Percentiles rank a stretch among this genome's conserved stretches.
Evolutionary conservation across 1,140 invertebrate species (phyloP).

Genomic region (Zaprionus davidi): DNA sequence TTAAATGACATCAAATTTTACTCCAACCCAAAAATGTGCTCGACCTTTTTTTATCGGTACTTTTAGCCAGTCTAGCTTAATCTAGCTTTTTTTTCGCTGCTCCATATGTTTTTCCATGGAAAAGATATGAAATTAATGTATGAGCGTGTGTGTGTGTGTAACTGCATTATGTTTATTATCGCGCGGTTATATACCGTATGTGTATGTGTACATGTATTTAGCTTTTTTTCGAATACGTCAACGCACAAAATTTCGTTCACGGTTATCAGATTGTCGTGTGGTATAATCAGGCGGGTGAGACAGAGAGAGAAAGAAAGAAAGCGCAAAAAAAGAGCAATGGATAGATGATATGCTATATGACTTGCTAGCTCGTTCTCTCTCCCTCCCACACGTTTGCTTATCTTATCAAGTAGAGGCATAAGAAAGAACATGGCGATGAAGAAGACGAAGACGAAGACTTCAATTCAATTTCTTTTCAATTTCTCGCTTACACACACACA

Average conservation of each 20-base stretch:
- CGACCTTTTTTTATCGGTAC: neutral
- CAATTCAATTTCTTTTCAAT: slow-evolving; percentile 78
- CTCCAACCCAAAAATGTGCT: neutral
- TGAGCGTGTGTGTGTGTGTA: neutral
- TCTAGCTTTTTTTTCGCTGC: neutral
- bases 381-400: slow-evolving; percentile 37
- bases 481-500: slow-evolving; percentile 51
- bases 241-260: slow-evolving; percentile 26
- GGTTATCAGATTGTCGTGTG: slow-evolving; percentile 43
- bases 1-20: neutral
- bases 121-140: slow-evolving; percentile 8
- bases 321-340: slow-evolving; percentile 21
- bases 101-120: neutral
- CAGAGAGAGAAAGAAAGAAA: neutral
- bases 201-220: neutral
- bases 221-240: slow-evolving; percentile 40
- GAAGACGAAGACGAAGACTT: slow-evolving; percentile 50
- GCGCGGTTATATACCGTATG: neutral
- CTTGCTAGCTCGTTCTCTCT: neutral
- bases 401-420: slow-evolving; percentile 60
- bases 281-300: slow-evolving; percentile 27
- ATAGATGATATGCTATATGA: neutral
- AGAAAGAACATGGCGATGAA: slow-evolving; percentile 5
- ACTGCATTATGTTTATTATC: slow-evolving; percentile 13
- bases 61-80: neutral